Base-by-base conservation (phyloP, 2,797 vertebrate genomes). In the Cyprinella venusta region DNA sequence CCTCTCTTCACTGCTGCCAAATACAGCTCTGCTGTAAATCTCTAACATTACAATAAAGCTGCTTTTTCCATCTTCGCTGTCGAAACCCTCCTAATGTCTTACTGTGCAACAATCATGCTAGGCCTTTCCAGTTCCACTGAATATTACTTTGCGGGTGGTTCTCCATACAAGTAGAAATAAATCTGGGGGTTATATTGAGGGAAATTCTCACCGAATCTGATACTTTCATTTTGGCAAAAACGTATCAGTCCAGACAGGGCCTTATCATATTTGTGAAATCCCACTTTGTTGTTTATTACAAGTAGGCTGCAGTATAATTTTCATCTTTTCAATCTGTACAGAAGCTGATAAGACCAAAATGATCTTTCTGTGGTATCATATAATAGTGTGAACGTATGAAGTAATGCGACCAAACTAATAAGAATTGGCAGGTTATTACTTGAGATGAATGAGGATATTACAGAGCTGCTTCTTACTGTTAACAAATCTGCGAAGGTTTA, bases 11-110 rank as follows among this genome's bases (percentile, higher is more conserved):
- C 16, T 21, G 45, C 56, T 59, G 50, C 74, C 84, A 81, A 65
- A 71, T 42, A 42, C 65, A 70, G 75, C 67, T 78, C 74, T 48
- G 26, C 30, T 48, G 52, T 59, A 61, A 26, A 82, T 63, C 68
- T 30, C 50, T 26, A 59, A 69, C 70, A 86, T 86, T 80, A 79
- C 30, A 80, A 67, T 54, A 84, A 86, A 84, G 69, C 84, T 72
- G 63, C 12, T 82, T 72, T 72, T 76, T 84, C n/a, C n/a, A 84
- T 84, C 82, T 70, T 63, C 59, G 8, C 67, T 84, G 79, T 76
- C 13, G 16, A 81, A 81, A 81, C 81, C 50, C 74, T 52, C 54
- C 52, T 75, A 26, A 72, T 74, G 52, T 54, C 36, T 45, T 50
- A 33, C 72, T 70, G 63, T 36, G 79, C 21, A n/a, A 40, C 54